Base-by-base conservation (phyloP, 1,140 invertebrate species). In the Littorina saxatilis region DNA sequence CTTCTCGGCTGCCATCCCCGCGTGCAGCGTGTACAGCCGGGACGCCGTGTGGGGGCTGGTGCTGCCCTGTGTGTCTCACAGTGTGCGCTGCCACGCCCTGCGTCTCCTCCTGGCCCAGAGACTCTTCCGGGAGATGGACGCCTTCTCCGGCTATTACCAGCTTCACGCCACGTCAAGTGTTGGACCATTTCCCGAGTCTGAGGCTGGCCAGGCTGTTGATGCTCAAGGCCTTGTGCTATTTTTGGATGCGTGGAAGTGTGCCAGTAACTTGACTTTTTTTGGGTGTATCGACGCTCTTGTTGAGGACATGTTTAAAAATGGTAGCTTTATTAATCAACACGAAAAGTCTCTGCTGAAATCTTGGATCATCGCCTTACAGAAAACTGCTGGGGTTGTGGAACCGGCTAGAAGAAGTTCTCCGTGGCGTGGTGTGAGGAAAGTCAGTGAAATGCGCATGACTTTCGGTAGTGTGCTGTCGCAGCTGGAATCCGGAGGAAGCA, bases 91-190 rank as follows among this genome's bases (percentile, higher is more conserved):
- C 52, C 50, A 20, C 9, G 20, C 39, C 52, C 47, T 61, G 13
- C 75, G 75, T 17, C 52, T 35, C 5, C 2, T 61, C 9, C n/a
- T 77, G 7, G 4, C 5, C 23, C 75, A 77, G 75, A 55, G 75
- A 17, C 20, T 77, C 17, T n/a, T 77, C 52, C 32, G 55, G n/a
- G 75, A 77, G 17, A 52, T 77, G 50, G 75, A 77, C 75, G 75
- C 75, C 52, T 77, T 77, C 55, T 55, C 75, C 7, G 75, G 75
- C 27, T 77, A 55, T 55, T 77, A 77, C 52, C 75, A 61, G 15
- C 27, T 61, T 0, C 29, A 35, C 35, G 9, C 32, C 32, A 20
- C 2, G 66, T 27, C 13, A n/a, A n/a, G 55, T 11, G 9, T 20
- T 50, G 9, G 17, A 23, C 13, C 55, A n/a, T n/a, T n/a, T 1